Evolutionary conservation across 2,797 vertebrate species (phyloP).

Genomic region (Peromyscus aztecus): DNA sequence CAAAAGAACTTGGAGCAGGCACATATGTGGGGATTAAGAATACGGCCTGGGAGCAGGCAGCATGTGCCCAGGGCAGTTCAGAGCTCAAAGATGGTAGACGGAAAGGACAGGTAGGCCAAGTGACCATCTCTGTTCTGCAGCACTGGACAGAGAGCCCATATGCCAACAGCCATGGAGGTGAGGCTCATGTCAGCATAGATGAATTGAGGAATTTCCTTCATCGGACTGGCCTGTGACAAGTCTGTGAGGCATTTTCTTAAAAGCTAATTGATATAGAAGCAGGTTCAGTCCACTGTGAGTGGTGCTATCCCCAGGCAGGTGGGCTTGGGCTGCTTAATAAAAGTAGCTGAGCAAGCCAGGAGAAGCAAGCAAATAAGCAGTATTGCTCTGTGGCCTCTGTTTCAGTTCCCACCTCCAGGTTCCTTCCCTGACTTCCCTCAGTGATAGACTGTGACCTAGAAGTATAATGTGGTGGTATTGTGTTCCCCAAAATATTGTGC

Average conservation of each 20-base stretch:
- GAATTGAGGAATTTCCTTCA: neutral
- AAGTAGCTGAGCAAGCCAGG: neutral
- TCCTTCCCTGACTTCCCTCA: neutral
- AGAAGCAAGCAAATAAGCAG: neutral
- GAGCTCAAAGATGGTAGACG: fast-evolving
- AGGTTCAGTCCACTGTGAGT: neutral
- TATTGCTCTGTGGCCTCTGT: neutral
- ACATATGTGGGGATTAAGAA: fast-evolving
- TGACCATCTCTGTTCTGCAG: neutral
- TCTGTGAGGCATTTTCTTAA: neutral
- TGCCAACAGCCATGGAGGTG: neutral
- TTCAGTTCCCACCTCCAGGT: neutral
- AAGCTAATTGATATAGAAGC: neutral
- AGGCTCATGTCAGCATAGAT: neutral
- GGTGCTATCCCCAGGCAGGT: neutral
- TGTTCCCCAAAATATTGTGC: too few species aligned
- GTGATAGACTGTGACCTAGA: neutral
- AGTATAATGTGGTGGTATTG: too few species aligned
- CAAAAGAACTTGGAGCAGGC: neutral
- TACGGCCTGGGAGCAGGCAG: fast-evolving
- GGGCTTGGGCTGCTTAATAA: neutral
- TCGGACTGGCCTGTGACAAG: neutral
- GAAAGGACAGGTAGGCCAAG: neutral
- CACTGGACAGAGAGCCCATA: neutral
- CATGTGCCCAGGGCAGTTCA: fast-evolving